Conservation (phyloP, 1,140 invertebrate genomes). For the Scaptomyza montana region DNA sequence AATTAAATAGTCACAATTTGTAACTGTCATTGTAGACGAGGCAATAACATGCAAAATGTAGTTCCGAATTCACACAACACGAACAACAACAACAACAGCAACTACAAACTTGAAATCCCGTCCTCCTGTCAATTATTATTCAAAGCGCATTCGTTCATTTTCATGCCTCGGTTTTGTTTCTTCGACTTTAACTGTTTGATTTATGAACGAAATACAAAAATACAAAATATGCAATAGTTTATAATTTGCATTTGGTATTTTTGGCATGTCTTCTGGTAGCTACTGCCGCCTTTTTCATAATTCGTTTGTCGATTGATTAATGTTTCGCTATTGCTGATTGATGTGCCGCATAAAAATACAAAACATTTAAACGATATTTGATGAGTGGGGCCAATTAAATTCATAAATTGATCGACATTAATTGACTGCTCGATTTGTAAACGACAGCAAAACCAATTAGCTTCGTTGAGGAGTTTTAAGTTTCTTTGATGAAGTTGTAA, state of each 20-base stretch:
- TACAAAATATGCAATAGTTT: conserved; percentile 18
- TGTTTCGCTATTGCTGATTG: conserved; percentile 48
- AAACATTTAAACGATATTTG: conserved; percentile 35
- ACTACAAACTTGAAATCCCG: not conserved
- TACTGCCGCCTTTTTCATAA: conserved; percentile 26
- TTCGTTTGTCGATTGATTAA: conserved; percentile 46
- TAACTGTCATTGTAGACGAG: conserved; percentile 20
- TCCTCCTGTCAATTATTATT: conserved; percentile 59
- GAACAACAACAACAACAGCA: conserved; percentile 11
- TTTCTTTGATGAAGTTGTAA: not conserved
- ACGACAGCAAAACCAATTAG: conserved; percentile 39
- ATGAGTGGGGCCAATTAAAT: conserved; percentile 60
- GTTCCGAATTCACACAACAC: conserved; percentile 40
- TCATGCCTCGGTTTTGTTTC: conserved; percentile 48
- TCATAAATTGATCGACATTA: conserved; percentile 56
- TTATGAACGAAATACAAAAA: conserved; percentile 19
- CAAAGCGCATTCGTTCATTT: conserved; percentile 65
- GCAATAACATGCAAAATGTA: conserved; percentile 37
- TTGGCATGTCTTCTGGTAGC: conserved; percentile 18
- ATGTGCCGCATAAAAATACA: conserved; percentile 40
- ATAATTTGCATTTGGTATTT: conserved; percentile 53
- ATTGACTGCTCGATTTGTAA: conserved; percentile 45
- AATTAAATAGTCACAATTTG: conserved; percentile 46
- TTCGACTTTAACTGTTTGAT: conserved; percentile 2
- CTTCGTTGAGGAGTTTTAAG: not conserved